phyloP scores from a whole-genome alignment of 2,113 vertebrate genomes.

The Potamarius usumacintae region DNA sequence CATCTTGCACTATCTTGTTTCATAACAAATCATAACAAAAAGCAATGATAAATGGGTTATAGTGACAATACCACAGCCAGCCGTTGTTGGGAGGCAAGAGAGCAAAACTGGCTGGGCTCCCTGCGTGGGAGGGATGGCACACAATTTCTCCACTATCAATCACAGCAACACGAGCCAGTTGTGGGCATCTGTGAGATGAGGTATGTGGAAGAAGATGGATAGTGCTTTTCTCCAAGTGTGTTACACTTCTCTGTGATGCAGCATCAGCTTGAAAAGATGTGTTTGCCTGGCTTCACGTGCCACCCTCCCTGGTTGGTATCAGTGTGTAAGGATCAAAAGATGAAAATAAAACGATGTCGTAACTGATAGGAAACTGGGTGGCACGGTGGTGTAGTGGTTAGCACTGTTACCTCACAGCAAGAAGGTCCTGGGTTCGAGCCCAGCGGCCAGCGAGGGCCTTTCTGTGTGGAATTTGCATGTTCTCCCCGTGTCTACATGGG shows the following conservation, averaged over 20 bases:
- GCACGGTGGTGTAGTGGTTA: too few species aligned
- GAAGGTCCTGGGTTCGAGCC: too few species aligned
- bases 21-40: neutral
- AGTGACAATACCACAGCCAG: neutral
- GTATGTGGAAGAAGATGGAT: neutral
- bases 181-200: neutral
- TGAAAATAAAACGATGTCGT: too few species aligned
- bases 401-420: too few species aligned
- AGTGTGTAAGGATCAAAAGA: too few species aligned
- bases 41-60: neutral
- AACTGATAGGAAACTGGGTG: too few species aligned
- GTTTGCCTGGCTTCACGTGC: neutral
- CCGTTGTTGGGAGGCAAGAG: neutral
- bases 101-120: neutral
- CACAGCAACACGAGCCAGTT: neutral
- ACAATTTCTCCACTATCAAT: neutral
- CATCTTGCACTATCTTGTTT: neutral
- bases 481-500: too few species aligned
- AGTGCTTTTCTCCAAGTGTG: neutral
- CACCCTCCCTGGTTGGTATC: neutral
- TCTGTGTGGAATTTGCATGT: too few species aligned
- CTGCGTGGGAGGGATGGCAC: neutral
- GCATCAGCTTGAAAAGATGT: neutral
- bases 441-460: too few species aligned
- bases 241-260: neutral